Evolutionary conservation across 2,888 invertebrate species (phyloP), one percentile per base, ranked within the genome.

Genomic region (Lepidonotus clava): DNA sequence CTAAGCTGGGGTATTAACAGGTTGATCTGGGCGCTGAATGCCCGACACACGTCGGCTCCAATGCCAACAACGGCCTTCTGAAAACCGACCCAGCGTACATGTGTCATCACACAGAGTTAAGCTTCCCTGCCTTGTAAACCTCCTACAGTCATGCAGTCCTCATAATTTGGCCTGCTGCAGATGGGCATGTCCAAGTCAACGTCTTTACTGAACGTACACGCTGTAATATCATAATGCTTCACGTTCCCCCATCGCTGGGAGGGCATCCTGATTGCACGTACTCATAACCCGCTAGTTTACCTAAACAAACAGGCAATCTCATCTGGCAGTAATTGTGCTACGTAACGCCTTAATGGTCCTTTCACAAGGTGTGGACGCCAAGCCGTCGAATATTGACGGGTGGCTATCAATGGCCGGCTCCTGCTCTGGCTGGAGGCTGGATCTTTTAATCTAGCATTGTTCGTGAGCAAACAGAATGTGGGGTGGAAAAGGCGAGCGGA

Each of bases 1-100:
- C 36, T 71, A 38, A 71, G 71, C 71, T 32, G 66, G 71, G 36
- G 71, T 34, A 38, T 71, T 71, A 71, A 21, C 32, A 38, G 71
- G 71, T 21, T 71, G 71, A 71, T 71, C 71, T 36, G 14, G 21
- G 66, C 66, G 21, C 66, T 24, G 28, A 28, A 32, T 32, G 32
- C 66, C 4, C 14, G 32, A 24, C 66, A 53, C 24, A 24, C 32
- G 32, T 14, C 66, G 32, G 28, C 66, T 5, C 56, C 56, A n/a
- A n/a, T n/a, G n/a, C n/a, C n/a, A n/a, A n/a, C n/a, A n/a, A n/a
- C n/a, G n/a, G n/a, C n/a, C n/a, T n/a, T n/a, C n/a, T n/a, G n/a
- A n/a, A n/a, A n/a, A n/a, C n/a, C n/a, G n/a, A n/a, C n/a, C n/a
- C n/a, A n/a, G n/a, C n/a, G n/a, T n/a, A n/a, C n/a, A n/a, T n/a